Percentiles rank a stretch among this genome's conserved stretches.
phyloP scores from a whole-genome alignment of 2,113 vertebrate species.

The Antechinus flavipes region DNA sequence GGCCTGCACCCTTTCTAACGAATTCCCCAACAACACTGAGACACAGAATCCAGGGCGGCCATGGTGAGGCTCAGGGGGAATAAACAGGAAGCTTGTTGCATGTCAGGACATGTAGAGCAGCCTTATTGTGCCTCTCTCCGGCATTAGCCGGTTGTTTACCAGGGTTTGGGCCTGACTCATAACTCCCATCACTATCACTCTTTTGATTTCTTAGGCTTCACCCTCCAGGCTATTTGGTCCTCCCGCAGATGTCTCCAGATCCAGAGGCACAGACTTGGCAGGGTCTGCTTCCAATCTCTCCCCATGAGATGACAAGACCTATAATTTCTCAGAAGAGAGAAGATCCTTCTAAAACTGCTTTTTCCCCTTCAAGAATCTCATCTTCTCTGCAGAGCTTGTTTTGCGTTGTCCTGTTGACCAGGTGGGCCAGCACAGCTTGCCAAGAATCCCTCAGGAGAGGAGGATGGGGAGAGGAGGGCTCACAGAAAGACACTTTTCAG shows the following conservation, averaged over 20 bases:
- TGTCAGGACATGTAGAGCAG: not conserved
- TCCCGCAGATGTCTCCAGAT: not conserved
- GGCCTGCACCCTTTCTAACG: not conserved
- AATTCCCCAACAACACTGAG: not conserved
- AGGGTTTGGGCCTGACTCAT: not conserved
- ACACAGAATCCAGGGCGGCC: accelerated
- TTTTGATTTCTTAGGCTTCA: accelerated
- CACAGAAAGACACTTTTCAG: not conserved
- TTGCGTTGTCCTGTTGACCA: too few relatives aligned
- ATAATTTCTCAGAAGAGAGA: not conserved
- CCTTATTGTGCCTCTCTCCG: accelerated
- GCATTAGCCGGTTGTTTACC: not conserved
- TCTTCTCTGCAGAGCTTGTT: not conserved
- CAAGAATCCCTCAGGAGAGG: not conserved
- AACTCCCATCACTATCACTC: accelerated
- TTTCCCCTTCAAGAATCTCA: too few relatives aligned
- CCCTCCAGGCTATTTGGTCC: not conserved
- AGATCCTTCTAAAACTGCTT: accelerated
- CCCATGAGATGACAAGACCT: not conserved
- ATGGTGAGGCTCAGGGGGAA: not conserved
- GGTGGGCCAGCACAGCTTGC: not conserved
- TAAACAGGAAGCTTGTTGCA: too few relatives aligned
- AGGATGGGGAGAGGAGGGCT: accelerated
- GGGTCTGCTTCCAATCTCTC: not conserved
- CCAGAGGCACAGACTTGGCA: not conserved